Evolutionary conservation across 2,797 vertebrate genomes (phyloP).

Genomic region (Ptychadena robeensis): DNA sequence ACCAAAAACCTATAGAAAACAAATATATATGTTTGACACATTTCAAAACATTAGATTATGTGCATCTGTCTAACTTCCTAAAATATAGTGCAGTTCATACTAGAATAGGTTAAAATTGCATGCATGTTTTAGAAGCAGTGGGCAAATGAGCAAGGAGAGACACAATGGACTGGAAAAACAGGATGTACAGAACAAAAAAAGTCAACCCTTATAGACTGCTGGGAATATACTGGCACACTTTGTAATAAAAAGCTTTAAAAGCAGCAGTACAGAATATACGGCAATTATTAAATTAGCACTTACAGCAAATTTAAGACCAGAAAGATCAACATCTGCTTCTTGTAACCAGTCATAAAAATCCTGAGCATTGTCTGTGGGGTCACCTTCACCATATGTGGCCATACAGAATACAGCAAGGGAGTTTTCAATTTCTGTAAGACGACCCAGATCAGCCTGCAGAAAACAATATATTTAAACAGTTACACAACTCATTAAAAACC

Average conservation of each 20-base stretch:
- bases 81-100: background rate
- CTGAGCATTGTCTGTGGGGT: conserved; percentile 96
- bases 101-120: no score
- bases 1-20: conserved; percentile 86
- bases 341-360: conserved; percentile 98
- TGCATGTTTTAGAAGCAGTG: background rate
- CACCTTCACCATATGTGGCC: conserved; percentile 96
- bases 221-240: no score
- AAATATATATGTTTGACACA: background rate
- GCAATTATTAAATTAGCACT: conserved; percentile 63
- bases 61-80: background rate
- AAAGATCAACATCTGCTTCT: conserved; percentile 84
- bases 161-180: background rate
- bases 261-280: no score
- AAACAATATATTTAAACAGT: background rate
- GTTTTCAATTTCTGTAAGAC: conserved; percentile 88
- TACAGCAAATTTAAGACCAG: conserved; percentile 88
- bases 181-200: no score
- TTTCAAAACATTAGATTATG: background rate
- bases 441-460: conserved; percentile 85
- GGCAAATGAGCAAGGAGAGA: background rate
- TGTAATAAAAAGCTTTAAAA: background rate
- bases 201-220: background rate
- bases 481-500: background rate
- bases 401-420: conserved; percentile 94